Percentiles rank a stretch among this genome's conserved stretches.
Evolutionary conservation across 2,888 invertebrate genomes (phyloP).

Genomic region (Caenorhabditis sulstoni): DNA sequence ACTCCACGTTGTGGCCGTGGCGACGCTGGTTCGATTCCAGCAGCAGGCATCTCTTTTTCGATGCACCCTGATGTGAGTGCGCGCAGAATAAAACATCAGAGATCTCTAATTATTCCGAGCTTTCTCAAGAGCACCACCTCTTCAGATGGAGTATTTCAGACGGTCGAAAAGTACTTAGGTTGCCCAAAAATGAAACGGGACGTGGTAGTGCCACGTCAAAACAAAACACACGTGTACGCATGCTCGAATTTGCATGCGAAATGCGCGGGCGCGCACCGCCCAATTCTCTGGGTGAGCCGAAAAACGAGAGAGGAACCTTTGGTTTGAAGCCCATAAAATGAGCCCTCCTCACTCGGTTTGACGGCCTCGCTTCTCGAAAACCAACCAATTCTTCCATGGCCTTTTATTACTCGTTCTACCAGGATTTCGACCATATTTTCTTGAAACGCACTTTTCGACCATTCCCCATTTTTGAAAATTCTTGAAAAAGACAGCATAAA

Average conservation of each 20-base stretch:
- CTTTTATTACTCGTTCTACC: constrained; percentile 39
- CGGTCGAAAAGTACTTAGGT: background rate
- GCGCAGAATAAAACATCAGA: constrained; percentile 28
- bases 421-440: no score
- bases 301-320: constrained; percentile 10
- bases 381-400: constrained; percentile 18
- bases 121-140: constrained; percentile 11
- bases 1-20: constrained; percentile 79
- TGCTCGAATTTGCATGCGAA: constrained; percentile 16
- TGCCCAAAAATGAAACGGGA: background rate
- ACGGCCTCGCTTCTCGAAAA: constrained; percentile 6
- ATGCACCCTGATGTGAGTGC: no score
- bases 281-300: constrained; percentile 12
- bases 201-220: constrained; percentile 8
- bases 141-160: background rate
- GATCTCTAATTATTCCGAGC: constrained; percentile 21
- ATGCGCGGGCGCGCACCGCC: background rate
- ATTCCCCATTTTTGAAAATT: no score
- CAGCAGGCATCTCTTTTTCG: no score
- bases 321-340: constrained; percentile 25
- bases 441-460: no score
- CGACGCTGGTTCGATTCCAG: constrained; percentile 75
- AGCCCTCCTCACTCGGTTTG: background rate
- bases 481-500: no score
- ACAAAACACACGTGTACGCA: constrained; percentile 4